phyloP scores from a whole-genome alignment of 2,797 vertebrate species.

The Sebastes variabilis region DNA sequence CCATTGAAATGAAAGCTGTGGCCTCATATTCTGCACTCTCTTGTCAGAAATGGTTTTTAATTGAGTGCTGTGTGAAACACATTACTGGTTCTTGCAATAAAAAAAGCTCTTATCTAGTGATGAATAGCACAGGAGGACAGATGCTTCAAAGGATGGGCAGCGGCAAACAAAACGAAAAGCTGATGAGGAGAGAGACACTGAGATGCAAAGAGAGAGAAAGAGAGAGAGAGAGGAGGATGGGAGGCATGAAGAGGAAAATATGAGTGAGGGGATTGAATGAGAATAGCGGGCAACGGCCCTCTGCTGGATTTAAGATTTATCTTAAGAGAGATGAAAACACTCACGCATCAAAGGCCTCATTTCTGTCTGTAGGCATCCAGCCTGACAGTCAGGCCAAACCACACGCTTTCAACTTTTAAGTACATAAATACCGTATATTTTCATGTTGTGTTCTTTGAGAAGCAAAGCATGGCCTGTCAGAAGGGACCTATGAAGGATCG shows the following conservation, averaged over 20 bases:
- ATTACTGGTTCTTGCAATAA: slow-evolving; percentile 43
- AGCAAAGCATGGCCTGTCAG: not conserved
- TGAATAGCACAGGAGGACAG: slow-evolving; percentile 50
- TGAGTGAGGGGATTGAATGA: slow-evolving; percentile 55
- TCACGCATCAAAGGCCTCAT: slow-evolving; percentile 70
- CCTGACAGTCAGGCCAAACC: slow-evolving; percentile 34
- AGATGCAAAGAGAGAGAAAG: not conserved
- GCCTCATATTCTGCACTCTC: slow-evolving; percentile 9
- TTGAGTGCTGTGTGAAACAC: slow-evolving; percentile 35
- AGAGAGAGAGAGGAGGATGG: no score
- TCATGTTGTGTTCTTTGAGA: slow-evolving; percentile 31
- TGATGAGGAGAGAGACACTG: slow-evolving; percentile 2
- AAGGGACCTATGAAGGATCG: not conserved
- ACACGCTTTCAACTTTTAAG: slow-evolving; percentile 52
- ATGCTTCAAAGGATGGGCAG: slow-evolving; percentile 51
- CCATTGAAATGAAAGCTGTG: slow-evolving; percentile 37
- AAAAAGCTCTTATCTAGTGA: slow-evolving; percentile 57
- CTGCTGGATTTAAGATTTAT: slow-evolving; percentile 71
- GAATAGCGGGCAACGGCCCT: slow-evolving; percentile 59
- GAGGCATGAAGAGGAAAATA: slow-evolving; percentile 30
- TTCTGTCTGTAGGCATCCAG: slow-evolving; percentile 65
- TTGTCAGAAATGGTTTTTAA: slow-evolving; percentile 48
- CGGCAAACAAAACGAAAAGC: slow-evolving; percentile 43
- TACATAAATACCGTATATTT: slow-evolving; percentile 45
- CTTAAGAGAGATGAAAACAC: slow-evolving; percentile 68